These are phyloP conservation scores for Boloria euphrosyne DNA, from an alignment of 2,888 invertebrate genomes.

Conservation along the genomic window DNA sequence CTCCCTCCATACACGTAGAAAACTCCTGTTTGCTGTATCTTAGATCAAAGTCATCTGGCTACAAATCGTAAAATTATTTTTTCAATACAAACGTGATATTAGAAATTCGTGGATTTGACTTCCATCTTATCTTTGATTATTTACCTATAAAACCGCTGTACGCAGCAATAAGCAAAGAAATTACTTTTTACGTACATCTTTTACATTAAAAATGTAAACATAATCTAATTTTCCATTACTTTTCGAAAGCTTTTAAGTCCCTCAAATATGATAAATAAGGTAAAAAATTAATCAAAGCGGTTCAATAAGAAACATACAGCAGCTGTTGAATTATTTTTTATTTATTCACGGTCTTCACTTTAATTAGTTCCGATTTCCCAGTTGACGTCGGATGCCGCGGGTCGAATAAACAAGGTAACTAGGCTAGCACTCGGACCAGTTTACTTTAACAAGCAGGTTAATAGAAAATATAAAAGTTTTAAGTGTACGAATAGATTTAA, in stretches of 20 bases:
- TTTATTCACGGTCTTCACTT: conserved; percentile 20
- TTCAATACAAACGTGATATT: too few relatives aligned
- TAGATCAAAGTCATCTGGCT: too few relatives aligned
- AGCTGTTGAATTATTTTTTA: conserved; percentile 14
- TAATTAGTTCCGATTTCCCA: conserved; percentile 26
- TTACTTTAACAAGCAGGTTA: conserved; percentile 20
- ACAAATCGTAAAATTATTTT: too few relatives aligned
- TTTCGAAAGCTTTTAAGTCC: background rate
- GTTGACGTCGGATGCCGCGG: conserved; percentile 16
- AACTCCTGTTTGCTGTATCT: too few relatives aligned
- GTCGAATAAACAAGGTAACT: conserved; percentile 23
- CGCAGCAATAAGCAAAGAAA: too few relatives aligned
- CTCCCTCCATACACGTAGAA: too few relatives aligned
- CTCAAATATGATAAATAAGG: background rate
- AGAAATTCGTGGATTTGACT: too few relatives aligned
- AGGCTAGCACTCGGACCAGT: conserved; percentile 17
- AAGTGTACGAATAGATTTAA: background rate
- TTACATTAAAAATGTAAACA: background rate
- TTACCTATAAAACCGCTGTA: too few relatives aligned
- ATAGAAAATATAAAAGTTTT: conserved; percentile 19
- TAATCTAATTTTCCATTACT: background rate
- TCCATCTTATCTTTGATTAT: too few relatives aligned
- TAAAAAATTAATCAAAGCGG: conserved; percentile 8
- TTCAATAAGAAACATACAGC: conserved; percentile 4
- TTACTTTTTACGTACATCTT: too few relatives aligned